Percentiles rank a stretch among this genome's conserved stretches.
phyloP scores from a whole-genome alignment of 1,140 invertebrate species.

The Hyles euphorbiae region DNA sequence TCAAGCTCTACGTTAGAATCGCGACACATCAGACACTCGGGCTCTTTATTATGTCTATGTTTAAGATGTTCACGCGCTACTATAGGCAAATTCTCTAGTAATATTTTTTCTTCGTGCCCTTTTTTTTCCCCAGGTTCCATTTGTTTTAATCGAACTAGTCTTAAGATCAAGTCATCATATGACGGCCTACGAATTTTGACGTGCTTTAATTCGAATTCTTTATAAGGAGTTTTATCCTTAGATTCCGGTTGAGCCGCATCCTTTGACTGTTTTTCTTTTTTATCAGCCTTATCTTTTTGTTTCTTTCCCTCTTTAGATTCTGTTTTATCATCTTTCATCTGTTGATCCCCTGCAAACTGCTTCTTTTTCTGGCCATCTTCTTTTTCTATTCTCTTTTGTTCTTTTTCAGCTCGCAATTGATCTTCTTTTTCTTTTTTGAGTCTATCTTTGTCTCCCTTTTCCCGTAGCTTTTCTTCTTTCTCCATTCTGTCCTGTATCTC shows the following conservation, averaged over 20 bases:
- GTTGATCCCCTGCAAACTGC: slow-evolving; percentile 11
- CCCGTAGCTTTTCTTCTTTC: slow-evolving; percentile 15
- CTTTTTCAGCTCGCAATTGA: slow-evolving; percentile 16
- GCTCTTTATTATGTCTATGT: slow-evolving; percentile 19
- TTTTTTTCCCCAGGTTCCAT: slow-evolving; percentile 10
- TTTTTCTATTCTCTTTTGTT: slow-evolving; percentile 11
- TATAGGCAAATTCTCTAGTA: slow-evolving; percentile 23
- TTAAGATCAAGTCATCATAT: slow-evolving; percentile 34
- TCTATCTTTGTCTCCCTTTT: slow-evolving; percentile 23
- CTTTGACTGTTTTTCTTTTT: slow-evolving; percentile 15
- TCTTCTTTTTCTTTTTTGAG: slow-evolving; percentile 19
- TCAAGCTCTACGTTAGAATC: slow-evolving; percentile 43
- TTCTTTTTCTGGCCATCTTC: slow-evolving; percentile 6
- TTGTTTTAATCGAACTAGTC: slow-evolving; percentile 38
- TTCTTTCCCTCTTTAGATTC: too few relatives aligned
- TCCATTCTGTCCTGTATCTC: slow-evolving; percentile 6
- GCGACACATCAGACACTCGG: slow-evolving; percentile 28
- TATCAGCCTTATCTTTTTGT: slow-evolving; percentile 6
- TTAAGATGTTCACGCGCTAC: slow-evolving; percentile 16
- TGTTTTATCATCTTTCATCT: not conserved
- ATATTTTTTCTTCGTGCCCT: slow-evolving; percentile 14
- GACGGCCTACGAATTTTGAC: slow-evolving; percentile 29
- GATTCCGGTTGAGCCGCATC: too few relatives aligned
- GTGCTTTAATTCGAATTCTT: slow-evolving; percentile 32
- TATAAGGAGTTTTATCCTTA: slow-evolving; percentile 9